phyloP scores from a whole-genome alignment of 2,888 invertebrate genomes.

The Stenurella melanura region DNA sequence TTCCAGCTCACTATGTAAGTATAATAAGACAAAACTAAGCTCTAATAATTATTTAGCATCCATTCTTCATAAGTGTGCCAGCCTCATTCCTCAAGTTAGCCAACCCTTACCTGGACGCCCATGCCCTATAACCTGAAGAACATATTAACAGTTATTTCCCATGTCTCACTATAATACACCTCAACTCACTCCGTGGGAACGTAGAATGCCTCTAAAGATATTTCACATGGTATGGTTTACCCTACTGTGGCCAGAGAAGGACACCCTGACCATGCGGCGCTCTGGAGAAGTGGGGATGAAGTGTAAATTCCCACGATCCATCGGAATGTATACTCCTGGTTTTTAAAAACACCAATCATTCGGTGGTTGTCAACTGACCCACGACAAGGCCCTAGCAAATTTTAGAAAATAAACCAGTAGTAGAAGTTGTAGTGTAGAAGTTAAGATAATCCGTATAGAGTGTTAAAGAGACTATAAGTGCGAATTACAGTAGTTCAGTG shows the following conservation, averaged over 20 bases:
- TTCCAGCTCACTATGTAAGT: no score
- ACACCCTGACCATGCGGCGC: slow-evolving; percentile 58
- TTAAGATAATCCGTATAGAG: neutral
- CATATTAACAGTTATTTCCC: slow-evolving; percentile 65
- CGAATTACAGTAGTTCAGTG: neutral
- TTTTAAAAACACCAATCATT: slow-evolving; percentile 63
- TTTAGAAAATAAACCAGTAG: slow-evolving; percentile 17
- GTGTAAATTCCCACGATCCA: slow-evolving; percentile 67
- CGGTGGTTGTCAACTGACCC: slow-evolving; percentile 49
- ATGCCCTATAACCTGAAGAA: slow-evolving; percentile 52
- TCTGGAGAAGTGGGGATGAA: slow-evolving; percentile 56
- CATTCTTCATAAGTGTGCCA: neutral
- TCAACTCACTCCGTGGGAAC: slow-evolving; percentile 61
- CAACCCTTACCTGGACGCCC: slow-evolving; percentile 40
- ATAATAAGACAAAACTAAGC: no score
- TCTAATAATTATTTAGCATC: neutral
- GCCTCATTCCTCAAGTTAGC: neutral
- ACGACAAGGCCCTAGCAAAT: slow-evolving; percentile 40
- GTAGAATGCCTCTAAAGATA: slow-evolving; percentile 58
- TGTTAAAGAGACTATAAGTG: neutral
- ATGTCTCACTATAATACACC: slow-evolving; percentile 59
- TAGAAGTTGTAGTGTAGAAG: neutral
- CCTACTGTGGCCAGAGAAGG: slow-evolving; percentile 54
- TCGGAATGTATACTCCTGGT: slow-evolving; percentile 66
- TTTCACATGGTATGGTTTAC: slow-evolving; percentile 57